These are phyloP conservation scores for Columba janthina DNA, from an alignment of 2,113 vertebrate genomes.

Conservation along the genomic window DNA sequence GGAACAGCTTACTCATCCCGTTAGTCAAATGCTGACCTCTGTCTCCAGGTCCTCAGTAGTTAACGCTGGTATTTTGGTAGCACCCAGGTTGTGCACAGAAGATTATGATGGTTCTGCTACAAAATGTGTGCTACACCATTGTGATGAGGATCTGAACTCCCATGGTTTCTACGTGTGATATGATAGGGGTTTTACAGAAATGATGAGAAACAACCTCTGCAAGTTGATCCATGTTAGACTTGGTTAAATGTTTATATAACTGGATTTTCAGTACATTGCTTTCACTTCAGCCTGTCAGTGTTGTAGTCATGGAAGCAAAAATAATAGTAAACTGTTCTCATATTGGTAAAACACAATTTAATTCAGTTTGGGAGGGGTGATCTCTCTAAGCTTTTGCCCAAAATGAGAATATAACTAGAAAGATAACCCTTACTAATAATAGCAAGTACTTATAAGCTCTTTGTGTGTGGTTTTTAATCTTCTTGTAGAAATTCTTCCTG, in stretches of 20 bases:
- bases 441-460: not conserved
- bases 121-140: not conserved
- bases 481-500: not conserved
- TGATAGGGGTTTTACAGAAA: not conserved
- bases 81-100: rapidly evolving
- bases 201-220: not conserved
- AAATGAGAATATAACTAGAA: not conserved
- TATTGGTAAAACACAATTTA: not conserved
- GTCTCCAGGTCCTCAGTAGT: not conserved
- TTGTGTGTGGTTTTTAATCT: not conserved
- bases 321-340: not conserved
- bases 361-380: not conserved
- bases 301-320: not conserved
- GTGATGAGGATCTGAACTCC: not conserved
- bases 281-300: not conserved
- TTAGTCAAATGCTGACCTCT: not conserved
- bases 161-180: rapidly evolving
- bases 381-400: not conserved
- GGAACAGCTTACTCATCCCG: not conserved
- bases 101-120: not conserved
- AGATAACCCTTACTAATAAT: not conserved
- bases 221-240: not conserved
- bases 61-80: rapidly evolving
- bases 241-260: not conserved
- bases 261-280: not conserved